Evolutionary conservation across 1,140 invertebrate species (phyloP).

Genomic region (Capitella teleta): DNA sequence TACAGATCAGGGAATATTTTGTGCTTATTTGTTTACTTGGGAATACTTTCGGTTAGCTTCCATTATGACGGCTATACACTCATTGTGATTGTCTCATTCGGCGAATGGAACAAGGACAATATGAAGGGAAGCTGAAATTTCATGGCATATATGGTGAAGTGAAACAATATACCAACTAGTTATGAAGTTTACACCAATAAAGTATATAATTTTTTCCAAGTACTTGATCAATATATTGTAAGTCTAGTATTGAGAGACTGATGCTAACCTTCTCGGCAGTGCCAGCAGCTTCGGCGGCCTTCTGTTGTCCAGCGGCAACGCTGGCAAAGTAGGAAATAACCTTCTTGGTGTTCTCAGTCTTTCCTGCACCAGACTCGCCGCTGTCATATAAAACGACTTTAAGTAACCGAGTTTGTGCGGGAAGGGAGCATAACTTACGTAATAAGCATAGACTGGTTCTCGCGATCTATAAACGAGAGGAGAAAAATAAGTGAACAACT

Average conservation of each 20-base stretch:
- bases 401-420: not conserved
- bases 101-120: too few species aligned
- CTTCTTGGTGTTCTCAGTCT: constrained; percentile 59
- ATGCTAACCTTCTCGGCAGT: too few species aligned
- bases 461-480: constrained; percentile 14
- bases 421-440: constrained; percentile 30
- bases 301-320: constrained; percentile 36
- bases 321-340: constrained; percentile 56
- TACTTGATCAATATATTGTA: not conserved
- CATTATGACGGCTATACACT: too few species aligned
- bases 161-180: not conserved
- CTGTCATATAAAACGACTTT: constrained; percentile 4
- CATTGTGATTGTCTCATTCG: too few species aligned
- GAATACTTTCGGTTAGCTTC: too few species aligned
- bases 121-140: too few species aligned
- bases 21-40: too few species aligned
- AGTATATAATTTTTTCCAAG: too few species aligned
- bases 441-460: constrained; percentile 25
- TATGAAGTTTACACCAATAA: not conserved
- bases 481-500: constrained; percentile 1
- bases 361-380: constrained; percentile 21
- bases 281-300: constrained; percentile 1
- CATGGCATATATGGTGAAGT: too few species aligned
- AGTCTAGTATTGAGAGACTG: not conserved
- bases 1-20: too few species aligned